Base-by-base conservation (phyloP, 2,113 vertebrate species). In the Blennius ocellaris region DNA sequence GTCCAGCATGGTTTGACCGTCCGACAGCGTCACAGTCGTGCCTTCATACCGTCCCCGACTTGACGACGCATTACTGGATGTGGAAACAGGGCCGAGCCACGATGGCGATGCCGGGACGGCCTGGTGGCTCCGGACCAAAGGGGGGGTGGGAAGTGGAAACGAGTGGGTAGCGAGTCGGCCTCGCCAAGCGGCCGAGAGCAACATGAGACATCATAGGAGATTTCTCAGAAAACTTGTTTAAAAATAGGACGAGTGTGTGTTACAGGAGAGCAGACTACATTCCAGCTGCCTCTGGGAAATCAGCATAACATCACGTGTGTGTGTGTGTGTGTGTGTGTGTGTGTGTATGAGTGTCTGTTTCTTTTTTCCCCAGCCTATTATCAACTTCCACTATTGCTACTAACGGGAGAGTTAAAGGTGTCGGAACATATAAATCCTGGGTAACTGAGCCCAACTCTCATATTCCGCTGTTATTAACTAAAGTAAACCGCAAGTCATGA, bases 221-320 rank as follows among this genome's bases (percentile, higher is more conserved):
- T 67, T 91, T 89, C 87, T 85, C 73, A 76, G 90, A 91, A 93
- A 90, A 71, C 36, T 49, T 36, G 81, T 87, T 91, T 94, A 94
- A 92, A 93, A 94, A 94, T 94, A 94, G 90, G 16, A 9, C 64
- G 4, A 30, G 71, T 56, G 70, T 41, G 72, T 79, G 66, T 67
- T 68, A 66, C 72, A 78, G 59, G 78, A 44, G 49, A 54, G 15
- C 64, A 73, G 80, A 69, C 43, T 53, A 85, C 88, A 90, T 90
- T 80, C 75, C 87, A 64, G 39, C 64, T 66, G 6, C 49, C 41
- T 57, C 57, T 55, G 15, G 15, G 51, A 15, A 64, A 77, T 65
- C 63, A 43, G 52, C 30, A 57, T 41, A 69, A 36, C 60, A 38
- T 30, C 17, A 67, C 9, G 21, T 30, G 21, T 30, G 21, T 30